A percentile compares a stretch with the other conserved stretches of the same genome.
These are phyloP conservation scores for Rhea pennata DNA, from an alignment of 2,113 vertebrate species.

Conservation along the genomic window DNA sequence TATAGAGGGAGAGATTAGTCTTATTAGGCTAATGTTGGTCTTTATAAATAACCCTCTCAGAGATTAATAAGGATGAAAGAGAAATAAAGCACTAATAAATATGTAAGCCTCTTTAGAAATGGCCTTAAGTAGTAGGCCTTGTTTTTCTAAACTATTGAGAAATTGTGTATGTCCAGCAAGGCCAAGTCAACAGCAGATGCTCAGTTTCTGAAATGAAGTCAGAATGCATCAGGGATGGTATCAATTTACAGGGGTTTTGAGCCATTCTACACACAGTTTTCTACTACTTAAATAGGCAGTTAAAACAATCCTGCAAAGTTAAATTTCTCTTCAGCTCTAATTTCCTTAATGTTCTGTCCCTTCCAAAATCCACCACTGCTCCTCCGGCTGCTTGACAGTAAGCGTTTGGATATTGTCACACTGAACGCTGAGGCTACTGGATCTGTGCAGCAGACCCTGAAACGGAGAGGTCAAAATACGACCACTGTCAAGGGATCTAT, in stretches of 20 bases:
- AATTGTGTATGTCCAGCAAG: neutral
- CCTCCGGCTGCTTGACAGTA: neutral
- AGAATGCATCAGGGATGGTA: neutral
- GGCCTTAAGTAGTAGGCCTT: neutral
- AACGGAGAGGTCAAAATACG: neutral
- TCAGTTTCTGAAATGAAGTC: neutral
- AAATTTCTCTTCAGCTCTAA: neutral
- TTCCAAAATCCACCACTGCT: neutral
- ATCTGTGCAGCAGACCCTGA: neutral
- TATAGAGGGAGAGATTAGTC: neutral
- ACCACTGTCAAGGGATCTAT: neutral
- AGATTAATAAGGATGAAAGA: neutral
- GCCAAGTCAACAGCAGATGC: neutral
- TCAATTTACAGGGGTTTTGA: neutral
- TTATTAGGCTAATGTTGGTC: neutral
- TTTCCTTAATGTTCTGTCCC: neutral
- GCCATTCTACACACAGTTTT: neutral
- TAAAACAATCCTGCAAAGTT: constrained; percentile 9
- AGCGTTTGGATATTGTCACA: neutral
- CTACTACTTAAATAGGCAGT: neutral
- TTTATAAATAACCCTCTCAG: neutral
- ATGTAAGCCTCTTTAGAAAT: neutral
- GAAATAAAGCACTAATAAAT: neutral
- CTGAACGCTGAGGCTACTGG: neutral
- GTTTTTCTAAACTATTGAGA: neutral